These are phyloP conservation scores for Anoplolepis gracilipes DNA, from an alignment of 1,140 invertebrate genomes.

Conservation along the genomic window DNA sequence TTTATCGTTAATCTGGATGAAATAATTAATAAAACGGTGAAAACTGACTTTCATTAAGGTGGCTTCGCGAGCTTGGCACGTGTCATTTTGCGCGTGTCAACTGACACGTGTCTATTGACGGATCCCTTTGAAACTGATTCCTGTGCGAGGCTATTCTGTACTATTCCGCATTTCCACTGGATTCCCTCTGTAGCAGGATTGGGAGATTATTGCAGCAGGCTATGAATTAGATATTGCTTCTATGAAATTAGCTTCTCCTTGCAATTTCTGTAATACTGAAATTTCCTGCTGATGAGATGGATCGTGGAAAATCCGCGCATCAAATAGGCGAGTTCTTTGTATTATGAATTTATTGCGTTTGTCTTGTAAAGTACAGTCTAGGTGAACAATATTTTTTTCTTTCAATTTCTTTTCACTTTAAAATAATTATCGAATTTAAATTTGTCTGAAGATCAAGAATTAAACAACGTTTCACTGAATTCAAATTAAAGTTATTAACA, in stretches of 20 bases:
- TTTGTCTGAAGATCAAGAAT: too few species aligned
- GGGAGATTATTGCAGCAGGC: conserved; percentile 18
- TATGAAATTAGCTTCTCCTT: background rate
- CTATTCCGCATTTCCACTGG: background rate
- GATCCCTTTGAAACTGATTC: background rate
- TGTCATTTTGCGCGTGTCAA: conserved; percentile 4
- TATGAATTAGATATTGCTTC: conserved; percentile 12
- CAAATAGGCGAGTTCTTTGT: background rate
- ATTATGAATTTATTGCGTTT: background rate
- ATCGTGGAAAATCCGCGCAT: background rate
- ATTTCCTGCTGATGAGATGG: conserved; percentile 3
- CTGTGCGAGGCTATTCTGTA: too few species aligned
- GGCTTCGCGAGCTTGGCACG: background rate
- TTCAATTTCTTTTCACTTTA: background rate
- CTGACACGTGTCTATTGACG: conserved; percentile 4
- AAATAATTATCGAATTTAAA: background rate
- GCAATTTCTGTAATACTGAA: background rate
- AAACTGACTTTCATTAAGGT: background rate
- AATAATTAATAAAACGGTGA: background rate
- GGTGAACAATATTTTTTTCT: background rate
- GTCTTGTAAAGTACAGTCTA: background rate
- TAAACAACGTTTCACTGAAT: background rate
- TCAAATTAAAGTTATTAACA: background rate
- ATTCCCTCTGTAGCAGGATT: background rate
- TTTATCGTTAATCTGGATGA: background rate